Conservation (phyloP, 2,113 vertebrate species). For the Takifugu flavidus region DNA sequence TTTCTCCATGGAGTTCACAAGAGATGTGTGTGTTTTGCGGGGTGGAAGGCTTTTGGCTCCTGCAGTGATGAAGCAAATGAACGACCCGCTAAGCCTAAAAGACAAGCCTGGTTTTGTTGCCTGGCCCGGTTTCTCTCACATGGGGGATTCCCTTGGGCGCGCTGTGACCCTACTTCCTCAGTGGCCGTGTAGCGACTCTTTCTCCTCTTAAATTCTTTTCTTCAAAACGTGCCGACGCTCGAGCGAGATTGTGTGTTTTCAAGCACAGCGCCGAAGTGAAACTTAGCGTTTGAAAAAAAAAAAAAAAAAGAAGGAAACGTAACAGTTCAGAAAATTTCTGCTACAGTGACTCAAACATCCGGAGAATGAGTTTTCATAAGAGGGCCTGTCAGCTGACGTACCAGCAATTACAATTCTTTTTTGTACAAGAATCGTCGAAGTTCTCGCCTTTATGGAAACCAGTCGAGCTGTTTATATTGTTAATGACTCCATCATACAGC, state of each 20-base stretch:
- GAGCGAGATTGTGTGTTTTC: background rate
- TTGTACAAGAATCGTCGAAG: background rate
- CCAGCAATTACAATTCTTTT: background rate
- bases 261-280: background rate
- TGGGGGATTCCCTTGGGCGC: slow-evolving; percentile 62
- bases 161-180: slow-evolving; percentile 41
- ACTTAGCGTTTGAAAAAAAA: background rate
- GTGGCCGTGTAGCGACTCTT: slow-evolving; percentile 10
- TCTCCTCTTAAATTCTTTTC: background rate
- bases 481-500: no score
- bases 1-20: slow-evolving; percentile 1
- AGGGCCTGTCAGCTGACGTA: slow-evolving; percentile 15
- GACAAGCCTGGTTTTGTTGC: slow-evolving; percentile 60
- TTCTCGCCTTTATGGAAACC: background rate
- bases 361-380: background rate
- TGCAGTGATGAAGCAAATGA: background rate
- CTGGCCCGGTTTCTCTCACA: slow-evolving; percentile 29
- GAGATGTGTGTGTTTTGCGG: background rate
- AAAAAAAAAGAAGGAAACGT: background rate
- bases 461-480: no score
- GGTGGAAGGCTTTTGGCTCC: background rate
- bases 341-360: background rate
- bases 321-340: background rate
- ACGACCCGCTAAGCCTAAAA: slow-evolving; percentile 25
- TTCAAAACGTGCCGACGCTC: background rate